These are phyloP conservation scores for Micromesistius poutassou DNA, from an alignment of 2,797 vertebrate species.

Conservation along the genomic window DNA sequence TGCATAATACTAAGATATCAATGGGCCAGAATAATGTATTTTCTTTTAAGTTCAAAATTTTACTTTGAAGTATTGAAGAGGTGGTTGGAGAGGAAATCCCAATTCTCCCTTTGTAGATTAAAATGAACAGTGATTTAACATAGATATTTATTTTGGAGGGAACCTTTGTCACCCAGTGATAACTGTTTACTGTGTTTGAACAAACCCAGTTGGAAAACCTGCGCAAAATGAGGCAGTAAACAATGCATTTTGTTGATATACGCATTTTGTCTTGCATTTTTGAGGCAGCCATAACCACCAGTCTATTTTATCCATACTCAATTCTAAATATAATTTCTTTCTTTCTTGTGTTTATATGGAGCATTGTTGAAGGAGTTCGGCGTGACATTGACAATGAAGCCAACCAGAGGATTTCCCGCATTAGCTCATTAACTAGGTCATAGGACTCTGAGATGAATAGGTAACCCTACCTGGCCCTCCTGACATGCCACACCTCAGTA, in stretches of 20 bases:
- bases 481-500: slow-evolving; percentile 60
- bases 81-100: background rate
- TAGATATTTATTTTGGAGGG: background rate
- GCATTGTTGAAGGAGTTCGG: background rate
- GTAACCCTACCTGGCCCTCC: slow-evolving; percentile 57
- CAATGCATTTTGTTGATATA: background rate
- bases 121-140: background rate
- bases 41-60: slow-evolving; percentile 18
- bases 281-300: background rate
- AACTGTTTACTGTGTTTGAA: slow-evolving; percentile 12
- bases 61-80: slow-evolving; percentile 11
- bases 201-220: background rate
- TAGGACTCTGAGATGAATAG: slow-evolving; percentile 56
- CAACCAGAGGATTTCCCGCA: background rate
- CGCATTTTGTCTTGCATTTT: background rate
- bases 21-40: slow-evolving; percentile 9
- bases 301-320: background rate
- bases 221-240: background rate
- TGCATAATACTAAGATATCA: background rate
- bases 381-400: slow-evolving; percentile 1
- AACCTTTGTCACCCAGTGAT: slow-evolving; percentile 22
- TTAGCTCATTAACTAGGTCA: slow-evolving; percentile 44
- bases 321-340: background rate
- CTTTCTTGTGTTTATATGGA: background rate
- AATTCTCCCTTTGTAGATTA: background rate